Conservation (phyloP, 2,888 invertebrate genomes). For the Metopia argyrocephala region DNA sequence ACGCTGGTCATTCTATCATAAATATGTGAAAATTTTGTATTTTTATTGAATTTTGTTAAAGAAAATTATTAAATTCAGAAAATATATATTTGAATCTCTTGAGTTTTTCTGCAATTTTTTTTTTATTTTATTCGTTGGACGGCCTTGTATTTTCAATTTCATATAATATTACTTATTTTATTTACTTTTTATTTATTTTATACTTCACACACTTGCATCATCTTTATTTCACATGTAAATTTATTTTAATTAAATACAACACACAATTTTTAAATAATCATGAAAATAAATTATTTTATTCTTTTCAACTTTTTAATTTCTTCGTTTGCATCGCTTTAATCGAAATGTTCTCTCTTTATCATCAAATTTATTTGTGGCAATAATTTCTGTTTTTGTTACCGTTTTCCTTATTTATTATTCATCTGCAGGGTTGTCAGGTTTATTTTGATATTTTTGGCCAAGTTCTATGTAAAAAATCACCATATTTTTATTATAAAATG, state of each 20-base stretch:
- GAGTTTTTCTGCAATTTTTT: not conserved
- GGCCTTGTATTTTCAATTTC: conserved; percentile 57
- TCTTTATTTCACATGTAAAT: conserved; percentile 25
- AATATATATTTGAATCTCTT: not conserved
- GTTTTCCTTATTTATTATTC: conserved; percentile 30
- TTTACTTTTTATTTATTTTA: conserved; percentile 7
- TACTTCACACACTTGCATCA: conserved; percentile 14
- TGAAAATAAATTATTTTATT: conserved; percentile 30
- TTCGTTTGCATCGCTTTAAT: not conserved
- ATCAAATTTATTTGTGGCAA: conserved; percentile 34
- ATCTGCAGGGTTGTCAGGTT: too few relatives aligned
- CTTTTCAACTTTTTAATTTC: not conserved
- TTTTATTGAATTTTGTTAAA: not conserved
- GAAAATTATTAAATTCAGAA: not conserved
- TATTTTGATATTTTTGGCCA: too few relatives aligned
- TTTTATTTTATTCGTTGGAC: conserved; percentile 23
- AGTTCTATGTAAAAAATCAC: too few relatives aligned
- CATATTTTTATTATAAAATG: too few relatives aligned
- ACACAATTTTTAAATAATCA: conserved; percentile 5
- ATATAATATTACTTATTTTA: conserved; percentile 14
- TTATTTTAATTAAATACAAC: conserved; percentile 37
- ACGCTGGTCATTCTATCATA: not conserved
- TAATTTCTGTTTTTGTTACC: conserved; percentile 48
- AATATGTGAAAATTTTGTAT: not conserved
- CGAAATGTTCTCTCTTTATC: conserved; percentile 32